These are phyloP conservation scores for Drosophila bunnanda DNA, from an alignment of 2,888 invertebrate species.

Conservation along the genomic window DNA sequence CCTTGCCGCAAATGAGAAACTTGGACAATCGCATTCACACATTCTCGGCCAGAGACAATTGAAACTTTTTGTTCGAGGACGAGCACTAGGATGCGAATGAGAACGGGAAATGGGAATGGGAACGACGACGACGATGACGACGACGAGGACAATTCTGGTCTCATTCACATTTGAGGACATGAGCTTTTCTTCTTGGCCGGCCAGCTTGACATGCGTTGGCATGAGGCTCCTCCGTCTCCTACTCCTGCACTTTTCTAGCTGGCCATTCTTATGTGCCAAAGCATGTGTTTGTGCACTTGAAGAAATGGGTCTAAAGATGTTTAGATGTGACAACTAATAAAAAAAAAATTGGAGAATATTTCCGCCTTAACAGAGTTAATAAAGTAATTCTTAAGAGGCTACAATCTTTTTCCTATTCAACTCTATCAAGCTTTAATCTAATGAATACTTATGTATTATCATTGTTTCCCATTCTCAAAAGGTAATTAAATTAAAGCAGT, in stretches of 20 bases:
- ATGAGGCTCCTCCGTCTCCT: slow-evolving; percentile 13
- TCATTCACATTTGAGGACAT: slow-evolving; percentile 58
- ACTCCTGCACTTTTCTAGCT: slow-evolving; percentile 8
- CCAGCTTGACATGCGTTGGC: slow-evolving; percentile 46
- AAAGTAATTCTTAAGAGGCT: too few relatives aligned
- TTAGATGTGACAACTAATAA: too few relatives aligned
- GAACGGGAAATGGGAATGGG: slow-evolving; percentile 6
- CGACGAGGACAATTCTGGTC: slow-evolving; percentile 40
- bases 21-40: slow-evolving; percentile 73
- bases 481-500: not conserved
- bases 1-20: slow-evolving; percentile 48
- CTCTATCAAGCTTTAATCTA: not conserved
- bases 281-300: slow-evolving; percentile 36
- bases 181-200: slow-evolving; percentile 52
- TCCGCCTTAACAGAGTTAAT: not conserved
- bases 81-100: slow-evolving; percentile 10
- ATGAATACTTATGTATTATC: not conserved
- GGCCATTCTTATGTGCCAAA: slow-evolving; percentile 34
- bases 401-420: too few relatives aligned
- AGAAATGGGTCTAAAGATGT: not conserved
- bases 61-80: slow-evolving; percentile 69
- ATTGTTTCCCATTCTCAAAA: not conserved
- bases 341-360: not conserved
- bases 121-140: slow-evolving; percentile 16
- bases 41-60: slow-evolving; percentile 75